Evolutionary conservation across 2,113 vertebrate species (phyloP).

Genomic region (Salvelinus sp.): DNA sequence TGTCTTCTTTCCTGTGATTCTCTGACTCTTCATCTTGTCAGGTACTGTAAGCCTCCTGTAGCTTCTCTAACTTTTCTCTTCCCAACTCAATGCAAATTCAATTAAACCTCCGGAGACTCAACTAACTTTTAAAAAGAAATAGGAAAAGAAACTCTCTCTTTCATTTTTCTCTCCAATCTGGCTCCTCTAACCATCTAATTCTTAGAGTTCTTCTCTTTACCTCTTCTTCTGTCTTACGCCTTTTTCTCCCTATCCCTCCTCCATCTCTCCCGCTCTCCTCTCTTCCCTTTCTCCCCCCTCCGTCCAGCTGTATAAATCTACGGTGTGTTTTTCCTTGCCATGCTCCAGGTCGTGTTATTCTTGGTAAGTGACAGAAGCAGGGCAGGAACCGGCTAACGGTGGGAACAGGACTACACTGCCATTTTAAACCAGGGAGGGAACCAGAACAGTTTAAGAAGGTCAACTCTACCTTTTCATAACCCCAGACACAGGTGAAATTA

Average conservation of each 20-base stretch:
- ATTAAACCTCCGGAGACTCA: conserved; percentile 73
- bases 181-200: conserved; percentile 15
- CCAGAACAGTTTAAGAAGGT: conserved; percentile 24
- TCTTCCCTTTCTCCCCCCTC: conserved; percentile 7
- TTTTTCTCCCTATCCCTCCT: neutral
- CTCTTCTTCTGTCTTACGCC: conserved; percentile 22
- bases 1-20: conserved; percentile 60
- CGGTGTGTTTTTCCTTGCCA: conserved; percentile 39
- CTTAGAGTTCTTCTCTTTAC: conserved; percentile 21
- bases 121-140: conserved; percentile 68
- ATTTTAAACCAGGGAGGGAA: conserved; percentile 25
- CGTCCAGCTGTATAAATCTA: conserved; percentile 63
- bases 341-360: conserved; percentile 62
- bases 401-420: conserved; percentile 57
- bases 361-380: conserved; percentile 60
- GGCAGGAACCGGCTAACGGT: conserved; percentile 33
- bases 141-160: conserved; percentile 45
- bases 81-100: conserved; percentile 68
- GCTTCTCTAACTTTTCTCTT: conserved; percentile 56
- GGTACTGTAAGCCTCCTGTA: conserved; percentile 47
- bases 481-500: conserved; percentile 32
- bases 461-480: conserved; percentile 57
- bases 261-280: conserved; percentile 15
- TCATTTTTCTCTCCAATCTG: conserved; percentile 42
- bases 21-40: conserved; percentile 59